A percentile compares a stretch with the other conserved stretches of the same genome.
These are phyloP conservation scores for Napeogenes sylphis DNA, from an alignment of 2,888 invertebrate genomes.

Conservation along the genomic window DNA sequence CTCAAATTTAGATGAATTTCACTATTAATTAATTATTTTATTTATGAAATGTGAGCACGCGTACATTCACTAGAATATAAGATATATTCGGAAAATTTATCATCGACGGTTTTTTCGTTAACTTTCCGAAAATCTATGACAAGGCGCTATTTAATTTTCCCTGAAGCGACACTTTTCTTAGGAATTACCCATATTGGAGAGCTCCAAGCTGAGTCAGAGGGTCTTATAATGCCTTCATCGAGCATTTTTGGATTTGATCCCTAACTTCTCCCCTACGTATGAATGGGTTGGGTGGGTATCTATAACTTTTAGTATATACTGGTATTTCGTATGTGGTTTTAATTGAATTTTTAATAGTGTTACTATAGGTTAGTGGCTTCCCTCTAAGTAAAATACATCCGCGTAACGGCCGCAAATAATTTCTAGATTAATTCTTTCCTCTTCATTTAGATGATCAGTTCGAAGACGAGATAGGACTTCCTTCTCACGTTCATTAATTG, in stretches of 20 bases:
- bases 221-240: no score
- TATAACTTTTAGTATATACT: constrained; percentile 19
- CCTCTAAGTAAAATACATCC: constrained; percentile 28
- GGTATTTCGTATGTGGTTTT: constrained; percentile 26
- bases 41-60: no score
- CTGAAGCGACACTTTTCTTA: constrained; percentile 13
- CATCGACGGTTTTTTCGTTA: no score
- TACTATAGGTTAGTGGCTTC: constrained; percentile 8
- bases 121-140: no score
- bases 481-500: constrained; percentile 7
- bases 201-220: constrained; percentile 22
- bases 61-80: no score
- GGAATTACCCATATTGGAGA: constrained; percentile 20
- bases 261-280: no score
- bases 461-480: constrained; percentile 22
- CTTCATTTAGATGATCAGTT: constrained; percentile 25
- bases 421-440: constrained; percentile 25
- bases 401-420: constrained; percentile 20
- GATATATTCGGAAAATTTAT: no score
- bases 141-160: constrained; percentile 5
- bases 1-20: no score
- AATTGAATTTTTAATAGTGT: constrained; percentile 23
- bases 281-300: constrained; percentile 23
- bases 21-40: no score
- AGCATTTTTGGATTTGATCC: no score